Evolutionary conservation across 2,888 invertebrate genomes (phyloP).

Genomic region (Acleris literana): DNA sequence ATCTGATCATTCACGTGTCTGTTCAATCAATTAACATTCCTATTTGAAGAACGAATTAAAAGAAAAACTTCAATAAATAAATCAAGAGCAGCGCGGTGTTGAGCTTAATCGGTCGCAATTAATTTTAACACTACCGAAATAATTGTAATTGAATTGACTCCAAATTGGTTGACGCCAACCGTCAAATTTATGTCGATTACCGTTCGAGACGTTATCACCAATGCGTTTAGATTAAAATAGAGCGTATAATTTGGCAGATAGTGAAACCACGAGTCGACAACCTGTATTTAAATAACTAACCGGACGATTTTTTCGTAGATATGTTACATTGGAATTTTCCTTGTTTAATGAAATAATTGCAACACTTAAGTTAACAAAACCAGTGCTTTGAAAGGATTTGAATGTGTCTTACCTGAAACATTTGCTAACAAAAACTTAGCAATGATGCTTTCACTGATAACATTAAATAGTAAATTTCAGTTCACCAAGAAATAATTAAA

Average conservation of each 20-base stretch:
- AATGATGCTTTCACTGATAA: slow-evolving; percentile 9
- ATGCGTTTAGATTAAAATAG: slow-evolving; percentile 37
- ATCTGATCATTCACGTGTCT: slow-evolving; percentile 12
- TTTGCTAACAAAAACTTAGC: neutral
- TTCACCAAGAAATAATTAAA: neutral
- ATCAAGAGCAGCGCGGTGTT: slow-evolving; percentile 17
- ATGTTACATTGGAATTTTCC: slow-evolving; percentile 23
- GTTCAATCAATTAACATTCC: slow-evolving; percentile 32
- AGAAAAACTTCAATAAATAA: slow-evolving; percentile 16
- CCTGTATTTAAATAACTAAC: slow-evolving; percentile 33
- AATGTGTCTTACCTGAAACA: too few species aligned
- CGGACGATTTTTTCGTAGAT: slow-evolving; percentile 21
- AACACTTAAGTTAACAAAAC: neutral
- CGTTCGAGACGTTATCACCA: slow-evolving; percentile 29
- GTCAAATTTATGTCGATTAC: slow-evolving; percentile 35
- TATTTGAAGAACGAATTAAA: slow-evolving; percentile 26
- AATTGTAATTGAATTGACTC: slow-evolving; percentile 20
- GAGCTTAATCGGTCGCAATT: slow-evolving; percentile 27
- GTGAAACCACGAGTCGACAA: slow-evolving; percentile 34
- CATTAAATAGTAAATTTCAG: slow-evolving; percentile 3
- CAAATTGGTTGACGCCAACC: slow-evolving; percentile 21
- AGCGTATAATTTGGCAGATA: slow-evolving; percentile 37
- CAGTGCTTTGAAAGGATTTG: too few species aligned
- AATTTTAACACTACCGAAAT: slow-evolving; percentile 28
- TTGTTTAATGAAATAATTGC: neutral